Base-by-base conservation (phyloP, 2,113 vertebrate species). In the Junco hyemalis region DNA sequence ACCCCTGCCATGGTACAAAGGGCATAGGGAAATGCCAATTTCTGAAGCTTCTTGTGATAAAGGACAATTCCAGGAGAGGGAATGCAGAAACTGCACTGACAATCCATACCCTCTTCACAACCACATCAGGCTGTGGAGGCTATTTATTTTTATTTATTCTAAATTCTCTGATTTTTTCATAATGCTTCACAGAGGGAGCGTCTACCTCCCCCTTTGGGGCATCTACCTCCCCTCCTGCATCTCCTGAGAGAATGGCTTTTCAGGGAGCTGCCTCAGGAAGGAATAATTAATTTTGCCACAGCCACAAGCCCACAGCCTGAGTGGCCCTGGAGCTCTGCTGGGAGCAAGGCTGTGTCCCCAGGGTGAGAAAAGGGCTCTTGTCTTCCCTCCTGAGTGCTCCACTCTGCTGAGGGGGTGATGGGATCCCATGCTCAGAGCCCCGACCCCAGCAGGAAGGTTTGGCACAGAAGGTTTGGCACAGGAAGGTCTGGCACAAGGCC, bases 321-420 rank as follows among this genome's bases (percentile, higher is more conserved):
- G 13, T 9, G 21, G 25, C 31, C 5, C 17, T 21, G 53, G 45
- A 65, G 53, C 36, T 65, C 23, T 18, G 38, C 1, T 51, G 12
- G 12, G 38, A 40, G 38, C 38, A 40, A 14, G 44, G 16, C 6
- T 28, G 0, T 40, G 64, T 63, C 50, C 48, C 26, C 8, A 26
- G 45, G 31, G 8, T 9, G 9, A 10, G 21, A 2, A 18, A 9
- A 24, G 11, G 24, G 26, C 0, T 13, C 11, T 24, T 7, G 0
- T 5, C 20, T 23, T 4, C 33, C 28, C 48, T 56, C 24, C 24
- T 5, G 1, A 2, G 6, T 0, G 0, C 13, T 7, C 12, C 18
- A 1, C 7, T 1, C 42, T 64, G 28, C 63, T 36, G 1, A 26
- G 23, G 4, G 26, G 33, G 7, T 28, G 61, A 2, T 33, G 26